phyloP scores from a whole-genome alignment of 2,113 vertebrate genomes.

The Apaloderma vittatum region DNA sequence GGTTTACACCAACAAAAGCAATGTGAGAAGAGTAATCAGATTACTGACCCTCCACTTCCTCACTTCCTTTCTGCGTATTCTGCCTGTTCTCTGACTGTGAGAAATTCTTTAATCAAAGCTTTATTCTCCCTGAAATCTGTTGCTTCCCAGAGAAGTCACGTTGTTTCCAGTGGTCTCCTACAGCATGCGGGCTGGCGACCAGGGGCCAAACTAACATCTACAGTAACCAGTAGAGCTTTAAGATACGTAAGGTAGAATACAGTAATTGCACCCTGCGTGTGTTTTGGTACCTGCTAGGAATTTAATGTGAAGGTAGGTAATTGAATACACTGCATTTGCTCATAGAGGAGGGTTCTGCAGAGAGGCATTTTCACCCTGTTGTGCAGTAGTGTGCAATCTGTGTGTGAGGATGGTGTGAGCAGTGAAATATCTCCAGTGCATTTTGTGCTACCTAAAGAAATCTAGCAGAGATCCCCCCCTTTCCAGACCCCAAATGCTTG shows the following conservation, averaged over 20 bases:
- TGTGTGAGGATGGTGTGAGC: rapidly evolving
- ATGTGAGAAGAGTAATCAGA: not conserved
- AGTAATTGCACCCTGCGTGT: not conserved
- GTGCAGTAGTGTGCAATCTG: not conserved
- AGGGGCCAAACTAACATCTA: not conserved
- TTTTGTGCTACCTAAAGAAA: not conserved
- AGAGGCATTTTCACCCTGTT: not conserved
- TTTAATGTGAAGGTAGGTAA: not conserved
- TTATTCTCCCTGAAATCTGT: not conserved
- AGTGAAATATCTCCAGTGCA: not conserved
- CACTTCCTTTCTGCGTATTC: rapidly evolving
- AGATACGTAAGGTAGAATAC: not conserved
- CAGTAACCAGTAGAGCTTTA: not conserved
- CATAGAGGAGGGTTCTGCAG: not conserved
- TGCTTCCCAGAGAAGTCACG: not conserved
- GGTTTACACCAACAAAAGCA: not conserved
- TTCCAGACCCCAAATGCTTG: not conserved
- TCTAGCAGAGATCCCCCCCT: not conserved
- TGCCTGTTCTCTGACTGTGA: not conserved
- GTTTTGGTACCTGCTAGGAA: not conserved
- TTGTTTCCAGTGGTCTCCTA: not conserved
- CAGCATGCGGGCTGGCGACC: not conserved
- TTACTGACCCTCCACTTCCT: not conserved
- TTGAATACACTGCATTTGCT: not conserved
- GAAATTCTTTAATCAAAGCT: not conserved